phyloP scores from a whole-genome alignment of 2,888 invertebrate species.

The Lagria hirta region DNA sequence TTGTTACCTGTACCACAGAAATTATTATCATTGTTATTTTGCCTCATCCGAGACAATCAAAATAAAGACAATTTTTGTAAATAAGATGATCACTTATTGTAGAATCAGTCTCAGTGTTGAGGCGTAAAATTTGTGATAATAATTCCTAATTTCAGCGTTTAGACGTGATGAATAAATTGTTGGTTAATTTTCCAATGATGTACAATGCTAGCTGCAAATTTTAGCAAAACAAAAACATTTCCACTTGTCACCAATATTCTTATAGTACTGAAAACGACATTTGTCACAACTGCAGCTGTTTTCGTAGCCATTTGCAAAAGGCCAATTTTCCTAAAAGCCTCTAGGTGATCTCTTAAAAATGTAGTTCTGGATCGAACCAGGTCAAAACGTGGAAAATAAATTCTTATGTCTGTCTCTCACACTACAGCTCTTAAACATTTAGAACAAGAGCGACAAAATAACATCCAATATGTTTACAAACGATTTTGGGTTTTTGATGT shows the following conservation, averaged over 20 bases:
- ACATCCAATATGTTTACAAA: conserved; percentile 27
- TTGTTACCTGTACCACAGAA: no score
- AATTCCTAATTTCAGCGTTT: no score
- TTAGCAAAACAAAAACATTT: no score
- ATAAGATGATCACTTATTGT: no score
- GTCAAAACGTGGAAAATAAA: conserved; percentile 38
- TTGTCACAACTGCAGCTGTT: conserved; percentile 30
- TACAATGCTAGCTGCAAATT: no score
- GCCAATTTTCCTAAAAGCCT: conserved; percentile 52
- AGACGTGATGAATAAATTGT: no score
- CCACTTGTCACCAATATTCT: conserved; percentile 36
- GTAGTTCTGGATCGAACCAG: conserved; percentile 42
- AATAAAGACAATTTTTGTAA: no score
- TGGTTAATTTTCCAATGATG: no score
- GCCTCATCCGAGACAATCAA: no score
- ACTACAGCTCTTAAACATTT: conserved; percentile 37
- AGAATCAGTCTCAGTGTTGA: no score
- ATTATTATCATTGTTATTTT: no score
- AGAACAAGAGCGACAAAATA: conserved; percentile 33
- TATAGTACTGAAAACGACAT: conserved; percentile 29
- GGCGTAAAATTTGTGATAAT: no score
- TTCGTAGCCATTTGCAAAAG: conserved; percentile 37
- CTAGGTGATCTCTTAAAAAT: conserved; percentile 51
- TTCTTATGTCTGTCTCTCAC: conserved; percentile 40
- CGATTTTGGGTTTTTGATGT: conserved; percentile 40